Base-by-base conservation (phyloP, 2,797 vertebrate genomes). In the Cyprinodon diabolis region DNA sequence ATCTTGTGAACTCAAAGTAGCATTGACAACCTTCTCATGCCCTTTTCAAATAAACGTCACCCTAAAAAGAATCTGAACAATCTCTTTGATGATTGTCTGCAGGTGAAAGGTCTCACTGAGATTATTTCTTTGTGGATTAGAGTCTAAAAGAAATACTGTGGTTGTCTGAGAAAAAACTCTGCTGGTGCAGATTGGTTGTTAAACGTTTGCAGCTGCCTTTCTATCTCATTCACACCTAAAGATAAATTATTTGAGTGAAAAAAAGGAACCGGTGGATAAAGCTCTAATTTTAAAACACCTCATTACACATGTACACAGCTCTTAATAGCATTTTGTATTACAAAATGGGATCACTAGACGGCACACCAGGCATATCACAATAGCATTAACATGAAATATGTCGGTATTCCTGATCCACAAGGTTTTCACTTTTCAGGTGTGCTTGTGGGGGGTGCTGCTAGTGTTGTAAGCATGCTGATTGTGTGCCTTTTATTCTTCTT, bases 401-500 rank as follows among this genome's bases (percentile, higher is more conserved):
- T 48, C 25, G 0, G 40, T 17, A 68, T 85, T 43, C 79, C 78
- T 66, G 1, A 85, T 81, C 76, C 82, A 74, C 45, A 48, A 80
- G 75, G 72, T 85, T 87, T 40, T 69, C 71, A 73, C 70, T 83
- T 82, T 66, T 60, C 80, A 82, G 74, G 79, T 68, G 8, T 71
- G 77, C 81, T 84, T 87, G 79, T n/a, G 8, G 75, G 76, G 75
- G 76, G 58, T 57, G 74, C 77, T 82, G 54, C 25, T 83, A 90
- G 80, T 83, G 83, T 84, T 86, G 89, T 89, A 87, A 91, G 85
- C 86, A 75, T 81, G 80, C 87, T 88, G 75, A 92, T 89, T 86
- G 86, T 73, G 74, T 17, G 63, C 77, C 75, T 89, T 84, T 87
- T 68, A 75, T 81, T 68, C 69, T 81, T 58, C 68, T 60, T 79